Evolutionary conservation across 1,140 invertebrate species (phyloP), one percentile per base, ranked within the genome.

Genomic region (Drosophila nasuta): DNA sequence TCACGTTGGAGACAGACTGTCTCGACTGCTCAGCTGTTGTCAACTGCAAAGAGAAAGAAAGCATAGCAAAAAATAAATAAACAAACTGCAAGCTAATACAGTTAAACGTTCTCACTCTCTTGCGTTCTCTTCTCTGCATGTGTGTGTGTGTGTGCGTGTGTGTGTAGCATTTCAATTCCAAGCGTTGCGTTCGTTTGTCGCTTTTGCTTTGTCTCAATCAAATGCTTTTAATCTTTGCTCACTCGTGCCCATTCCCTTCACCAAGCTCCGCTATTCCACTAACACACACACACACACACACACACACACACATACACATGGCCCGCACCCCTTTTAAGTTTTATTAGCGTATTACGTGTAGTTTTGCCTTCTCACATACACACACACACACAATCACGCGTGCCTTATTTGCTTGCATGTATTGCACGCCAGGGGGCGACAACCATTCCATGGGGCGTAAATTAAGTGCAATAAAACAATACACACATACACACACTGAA

Each of bases 161-260:
- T 38, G 35, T 38, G 5, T 41, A 1, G 20, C 56, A 65, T 76
- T 83, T 49, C 68, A 66, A 48, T 81, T 85, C 71, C 70, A 75
- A 71, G 65, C 49, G 57, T 86, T 85, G 45, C 70, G 49, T 85
- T 38, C 70, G 51, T 79, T 63, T 62, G 57, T 62, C 52, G 66
- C 41, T 67, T 78, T 64, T 58, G 74, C 85, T 89, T 88, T 88
- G 82, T 86, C 72, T 89, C 77, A 89, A 89, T 83, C 68, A 87
- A 88, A 83, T 38, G 63, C 67, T 79, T 78, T 87, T 88, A 87
- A 87, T 87, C 83, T 88, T 88, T 80, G 77, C 75, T 78, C 81
- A 64, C 78, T 52, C 63, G 56, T 66, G 57, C 46, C 46, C 81
- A 64, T 20, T 56, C 64, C 70, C 52, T 51, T 52, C 13, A n/a